Percentiles rank a stretch among this genome's conserved stretches.
These are phyloP conservation scores for Cacatua alba DNA, from an alignment of 2,113 vertebrate genomes.

Conservation along the genomic window DNA sequence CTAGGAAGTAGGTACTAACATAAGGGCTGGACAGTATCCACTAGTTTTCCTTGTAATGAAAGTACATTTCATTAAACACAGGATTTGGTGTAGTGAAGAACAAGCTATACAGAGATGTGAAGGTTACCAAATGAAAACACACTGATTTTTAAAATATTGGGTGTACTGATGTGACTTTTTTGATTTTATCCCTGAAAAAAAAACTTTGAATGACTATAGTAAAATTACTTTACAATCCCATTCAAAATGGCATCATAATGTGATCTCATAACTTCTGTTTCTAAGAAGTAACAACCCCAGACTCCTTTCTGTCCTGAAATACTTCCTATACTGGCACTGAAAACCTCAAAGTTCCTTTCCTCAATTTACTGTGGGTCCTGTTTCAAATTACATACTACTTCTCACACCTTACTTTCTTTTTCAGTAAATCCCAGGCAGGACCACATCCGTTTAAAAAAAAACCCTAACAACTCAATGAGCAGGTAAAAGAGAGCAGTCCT, in stretches of 20 bases:
- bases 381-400: not conserved
- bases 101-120: not conserved
- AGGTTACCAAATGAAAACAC: not conserved
- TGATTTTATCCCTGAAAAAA: not conserved
- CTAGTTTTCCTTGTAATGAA: not conserved
- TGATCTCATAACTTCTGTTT: not conserved
- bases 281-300: not conserved
- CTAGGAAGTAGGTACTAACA: not conserved
- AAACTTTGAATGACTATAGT: not conserved
- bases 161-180: not conserved
- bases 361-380: not conserved
- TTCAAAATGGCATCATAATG: not conserved
- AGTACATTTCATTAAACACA: not conserved
- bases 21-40: not conserved
- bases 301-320: not conserved
- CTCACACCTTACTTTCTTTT: not conserved
- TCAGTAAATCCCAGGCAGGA: not conserved
- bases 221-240: not conserved
- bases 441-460: not conserved
- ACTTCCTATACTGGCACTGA: not conserved
- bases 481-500: not conserved
- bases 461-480: rapidly evolving
- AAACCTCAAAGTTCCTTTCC: not conserved
- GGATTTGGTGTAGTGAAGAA: not conserved
- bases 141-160: not conserved